A percentile compares a stretch with the other conserved stretches of the same genome.
Conservation (phyloP, 2,888 invertebrate species). For the Drosophila multiciliata region DNA sequence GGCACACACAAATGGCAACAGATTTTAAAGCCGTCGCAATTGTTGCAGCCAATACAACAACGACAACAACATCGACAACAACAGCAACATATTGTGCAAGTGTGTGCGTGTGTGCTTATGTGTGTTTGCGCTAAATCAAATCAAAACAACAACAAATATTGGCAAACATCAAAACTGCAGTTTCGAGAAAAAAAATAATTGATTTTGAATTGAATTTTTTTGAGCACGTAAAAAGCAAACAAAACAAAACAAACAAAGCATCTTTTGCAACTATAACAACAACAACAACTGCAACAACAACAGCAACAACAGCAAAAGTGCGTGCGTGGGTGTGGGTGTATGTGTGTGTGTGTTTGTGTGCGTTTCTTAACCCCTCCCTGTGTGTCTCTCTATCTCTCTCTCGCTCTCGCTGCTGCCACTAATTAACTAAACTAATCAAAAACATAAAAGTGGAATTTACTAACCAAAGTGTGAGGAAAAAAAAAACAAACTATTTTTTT, state of each 20-base stretch:
- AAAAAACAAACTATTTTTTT: constrained; percentile 7
- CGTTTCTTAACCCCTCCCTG: not conserved
- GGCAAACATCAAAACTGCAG: constrained; percentile 38
- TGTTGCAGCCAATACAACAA: constrained; percentile 45
- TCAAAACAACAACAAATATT: constrained; percentile 40
- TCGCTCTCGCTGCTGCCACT: constrained; percentile 11
- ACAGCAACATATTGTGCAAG: constrained; percentile 35
- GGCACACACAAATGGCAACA: constrained; percentile 42
- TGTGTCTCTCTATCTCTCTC: not conserved
- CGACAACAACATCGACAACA: constrained; percentile 29
- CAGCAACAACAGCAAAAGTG: constrained; percentile 17
- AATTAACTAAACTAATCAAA: constrained; percentile 31
- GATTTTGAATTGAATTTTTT: constrained; percentile 58
- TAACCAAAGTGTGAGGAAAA: constrained; percentile 1
- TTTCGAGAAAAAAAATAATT: constrained; percentile 22
- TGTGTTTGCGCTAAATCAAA: not conserved
- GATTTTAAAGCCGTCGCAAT: constrained; percentile 50
- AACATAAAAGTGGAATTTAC: constrained; percentile 7
- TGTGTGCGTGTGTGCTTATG: not conserved
- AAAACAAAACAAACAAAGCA: constrained; percentile 11
- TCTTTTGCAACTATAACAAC: not conserved
- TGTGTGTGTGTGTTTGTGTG: not conserved
- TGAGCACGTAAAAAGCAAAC: constrained; percentile 69
- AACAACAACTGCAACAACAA: constrained; percentile 8
- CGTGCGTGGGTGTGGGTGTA: constrained; percentile 7